Conservation (phyloP, 1,140 invertebrate genomes). For the Samia ricini region DNA sequence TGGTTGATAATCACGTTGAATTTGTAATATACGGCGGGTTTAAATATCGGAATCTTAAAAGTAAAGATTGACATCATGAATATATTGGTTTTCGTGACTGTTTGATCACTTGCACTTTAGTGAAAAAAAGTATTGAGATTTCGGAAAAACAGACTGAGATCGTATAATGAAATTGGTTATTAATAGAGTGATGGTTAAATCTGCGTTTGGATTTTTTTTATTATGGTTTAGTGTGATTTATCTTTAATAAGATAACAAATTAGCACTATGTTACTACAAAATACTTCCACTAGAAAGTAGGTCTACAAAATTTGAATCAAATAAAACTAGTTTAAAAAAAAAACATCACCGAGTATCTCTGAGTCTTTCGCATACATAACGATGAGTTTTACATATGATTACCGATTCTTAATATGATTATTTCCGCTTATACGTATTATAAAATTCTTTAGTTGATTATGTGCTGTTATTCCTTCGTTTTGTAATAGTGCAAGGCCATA, state of each 20-base stretch:
- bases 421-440: constrained; percentile 1
- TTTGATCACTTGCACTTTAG: too few relatives aligned
- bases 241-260: constrained; percentile 1
- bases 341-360: background rate
- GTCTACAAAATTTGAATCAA: constrained; percentile 2
- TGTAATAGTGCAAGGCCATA: background rate
- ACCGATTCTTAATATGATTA: background rate
- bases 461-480: background rate
- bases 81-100: too few relatives aligned
- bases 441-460: background rate
- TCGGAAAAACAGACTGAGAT: too few relatives aligned
- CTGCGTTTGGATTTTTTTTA: too few relatives aligned
- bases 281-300: constrained; percentile 5
- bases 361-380: constrained; percentile 2
- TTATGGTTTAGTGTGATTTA: background rate
- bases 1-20: too few relatives aligned
- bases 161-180: too few relatives aligned
- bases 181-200: too few relatives aligned
- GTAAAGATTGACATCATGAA: too few relatives aligned
- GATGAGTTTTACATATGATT: background rate
- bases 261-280: background rate
- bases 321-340: constrained; percentile 6
- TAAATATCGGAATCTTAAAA: too few relatives aligned
- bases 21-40: too few relatives aligned
- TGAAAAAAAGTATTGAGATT: too few relatives aligned